Conservation (phyloP, 2,113 vertebrate genomes). For the Cercocebus atys region DNA sequence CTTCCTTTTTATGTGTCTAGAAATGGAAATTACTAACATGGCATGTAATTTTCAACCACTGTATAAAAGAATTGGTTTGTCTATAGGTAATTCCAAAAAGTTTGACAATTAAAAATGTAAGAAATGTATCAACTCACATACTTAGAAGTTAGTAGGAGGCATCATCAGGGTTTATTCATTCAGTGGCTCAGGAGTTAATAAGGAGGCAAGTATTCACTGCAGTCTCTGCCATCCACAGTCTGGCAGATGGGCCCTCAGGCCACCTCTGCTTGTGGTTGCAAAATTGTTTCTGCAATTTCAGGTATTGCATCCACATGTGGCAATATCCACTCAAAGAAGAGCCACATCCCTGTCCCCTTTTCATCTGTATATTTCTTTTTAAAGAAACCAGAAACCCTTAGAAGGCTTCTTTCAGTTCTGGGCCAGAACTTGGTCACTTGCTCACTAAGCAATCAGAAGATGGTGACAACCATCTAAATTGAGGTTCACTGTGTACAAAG, state of each 20-base stretch:
- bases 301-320: too few relatives aligned
- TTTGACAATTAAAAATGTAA: neutral
- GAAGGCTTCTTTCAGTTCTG: neutral
- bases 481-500: rapidly evolving
- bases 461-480: rapidly evolving
- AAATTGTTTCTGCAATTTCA: rapidly evolving
- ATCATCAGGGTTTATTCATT: neutral
- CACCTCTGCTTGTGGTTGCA: rapidly evolving
- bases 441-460: neutral
- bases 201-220: rapidly evolving
- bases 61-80: neutral
- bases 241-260: neutral
- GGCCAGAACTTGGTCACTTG: neutral
- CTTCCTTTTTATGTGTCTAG: neutral
- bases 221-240: neutral
- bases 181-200: neutral
- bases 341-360: rapidly evolving
- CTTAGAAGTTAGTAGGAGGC: rapidly evolving
- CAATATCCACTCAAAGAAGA: neutral
- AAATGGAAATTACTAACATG: neutral
- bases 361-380: neutral
- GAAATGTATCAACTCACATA: neutral
- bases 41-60: neutral
- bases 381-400: neutral
- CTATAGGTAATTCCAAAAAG: neutral